A percentile compares a stretch with the other conserved stretches of the same genome.
phyloP scores from a whole-genome alignment of 2,113 vertebrate genomes.

The Proterorhinus semilunaris region DNA sequence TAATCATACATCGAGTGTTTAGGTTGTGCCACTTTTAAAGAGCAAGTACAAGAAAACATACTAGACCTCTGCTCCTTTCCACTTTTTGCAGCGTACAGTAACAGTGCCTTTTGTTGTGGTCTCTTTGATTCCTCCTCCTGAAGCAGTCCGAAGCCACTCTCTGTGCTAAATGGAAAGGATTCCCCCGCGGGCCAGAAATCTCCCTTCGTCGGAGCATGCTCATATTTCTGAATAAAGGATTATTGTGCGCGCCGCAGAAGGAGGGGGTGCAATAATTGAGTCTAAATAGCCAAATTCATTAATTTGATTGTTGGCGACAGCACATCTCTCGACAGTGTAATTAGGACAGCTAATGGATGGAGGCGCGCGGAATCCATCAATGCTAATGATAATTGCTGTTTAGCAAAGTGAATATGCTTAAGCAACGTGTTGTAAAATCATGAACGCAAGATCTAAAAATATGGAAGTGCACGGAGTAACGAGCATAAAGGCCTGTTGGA shows the following conservation, averaged over 20 bases:
- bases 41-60: too few relatives aligned
- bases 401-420: slow-evolving; percentile 56
- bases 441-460: slow-evolving; percentile 65
- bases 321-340: slow-evolving; percentile 72
- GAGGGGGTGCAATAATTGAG: slow-evolving; percentile 57
- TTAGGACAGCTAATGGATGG: slow-evolving; percentile 74
- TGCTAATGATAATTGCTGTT: slow-evolving; percentile 77
- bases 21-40: too few relatives aligned
- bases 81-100: neutral
- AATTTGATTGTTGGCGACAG: slow-evolving; percentile 73
- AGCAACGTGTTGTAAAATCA: slow-evolving; percentile 52
- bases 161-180: slow-evolving; percentile 31
- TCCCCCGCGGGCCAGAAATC: slow-evolving; percentile 31
- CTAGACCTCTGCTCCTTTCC: too few relatives aligned
- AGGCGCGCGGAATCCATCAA: slow-evolving; percentile 72
- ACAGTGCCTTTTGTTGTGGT: neutral
- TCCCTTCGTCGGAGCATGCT: slow-evolving; percentile 34
- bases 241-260: slow-evolving; percentile 50
- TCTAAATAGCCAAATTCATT: slow-evolving; percentile 75
- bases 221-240: slow-evolving; percentile 62
- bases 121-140: neutral
- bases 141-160: neutral
- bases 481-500: slow-evolving; percentile 35
- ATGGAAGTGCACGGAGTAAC: slow-evolving; percentile 33
- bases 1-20: too few relatives aligned